Base-by-base conservation (phyloP, 2,797 vertebrate species). In the Onychomys torridus region DNA sequence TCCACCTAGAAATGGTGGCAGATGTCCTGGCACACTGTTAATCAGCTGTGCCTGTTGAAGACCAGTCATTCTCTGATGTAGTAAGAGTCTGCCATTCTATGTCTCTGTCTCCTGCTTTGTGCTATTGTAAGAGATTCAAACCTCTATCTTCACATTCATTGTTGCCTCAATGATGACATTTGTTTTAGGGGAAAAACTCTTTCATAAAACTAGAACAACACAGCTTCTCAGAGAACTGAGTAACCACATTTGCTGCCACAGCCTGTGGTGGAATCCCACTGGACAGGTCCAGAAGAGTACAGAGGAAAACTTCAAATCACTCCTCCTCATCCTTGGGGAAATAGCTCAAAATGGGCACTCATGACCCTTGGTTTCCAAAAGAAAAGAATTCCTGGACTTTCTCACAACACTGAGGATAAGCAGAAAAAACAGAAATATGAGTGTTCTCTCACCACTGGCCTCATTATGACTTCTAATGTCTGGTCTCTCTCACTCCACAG, bases 251-350 rank as follows among this genome's bases (percentile, higher is more conserved):
- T 95, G 3, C 0, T 0, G 11, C 19, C 79, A 40, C 23, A 83
- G 37, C 14, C 81, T 6, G 0, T 19, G 79, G 12, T 95, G 10
- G n/a, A 61, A 7, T 0, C n/a, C 84, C 63, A 14, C 23, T 43
- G 10, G 78, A 23, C 69, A 67, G 49, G 23, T 2, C 14, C 40
- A 7, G 29, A 65, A 8, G 29, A 76, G 29, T 46, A 52, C 7
- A 8, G 27, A 81, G 3, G 0, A 32, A 73, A 52, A 90, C 27
- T 55, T 49, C 57, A 91, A 23, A n/a, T 91, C 0, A 2, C 43
- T 90, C 79, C 27, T 90, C 59, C 40, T 25, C 32, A 91, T 93
- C 76, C 96, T 94, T 90, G 71, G 90, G 86, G 93, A 98, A 97
- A 89, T 96, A 76, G 32, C 52, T 96, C 52, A 61, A 88, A 29